Conservation (phyloP, 2,797 vertebrate genomes). For the Tapirus indicus region DNA sequence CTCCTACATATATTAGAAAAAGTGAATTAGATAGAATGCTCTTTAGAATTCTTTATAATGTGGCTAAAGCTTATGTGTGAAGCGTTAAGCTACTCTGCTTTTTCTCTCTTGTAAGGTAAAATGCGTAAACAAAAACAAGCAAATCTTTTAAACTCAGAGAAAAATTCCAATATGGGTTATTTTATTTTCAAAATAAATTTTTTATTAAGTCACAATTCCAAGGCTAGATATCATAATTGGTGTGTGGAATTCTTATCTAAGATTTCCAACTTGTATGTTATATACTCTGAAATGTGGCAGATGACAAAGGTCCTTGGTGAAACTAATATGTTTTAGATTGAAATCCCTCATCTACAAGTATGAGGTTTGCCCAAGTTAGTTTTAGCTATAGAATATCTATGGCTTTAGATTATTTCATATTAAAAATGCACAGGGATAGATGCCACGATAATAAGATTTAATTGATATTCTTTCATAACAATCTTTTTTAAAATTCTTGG, state of each 20-base stretch:
- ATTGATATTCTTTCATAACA: not conserved
- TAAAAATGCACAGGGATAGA: not conserved
- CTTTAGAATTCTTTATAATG: not conserved
- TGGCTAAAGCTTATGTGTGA: not conserved
- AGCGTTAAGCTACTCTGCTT: not conserved
- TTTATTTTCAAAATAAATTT: not conserved
- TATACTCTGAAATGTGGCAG: not conserved
- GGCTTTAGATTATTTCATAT: not conserved
- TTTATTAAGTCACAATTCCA: not conserved
- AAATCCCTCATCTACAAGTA: not conserved
- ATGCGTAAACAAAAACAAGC: not conserved
- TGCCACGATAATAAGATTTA: not conserved
- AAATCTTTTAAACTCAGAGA: not conserved
- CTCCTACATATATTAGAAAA: not conserved
- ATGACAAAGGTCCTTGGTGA: not conserved
- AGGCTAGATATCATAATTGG: not conserved
- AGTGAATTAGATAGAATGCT: not conserved
- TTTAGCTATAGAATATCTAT: not conserved
- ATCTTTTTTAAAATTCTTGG: not conserved
- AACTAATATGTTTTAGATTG: not conserved
- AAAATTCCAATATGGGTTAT: not conserved
- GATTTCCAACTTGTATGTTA: not conserved
- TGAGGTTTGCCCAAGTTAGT: not conserved
- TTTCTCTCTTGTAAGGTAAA: conserved; percentile 30
- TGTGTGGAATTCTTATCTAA: not conserved